phyloP scores from a whole-genome alignment of 1,140 invertebrate genomes.

The Lepidurus arcticus region DNA sequence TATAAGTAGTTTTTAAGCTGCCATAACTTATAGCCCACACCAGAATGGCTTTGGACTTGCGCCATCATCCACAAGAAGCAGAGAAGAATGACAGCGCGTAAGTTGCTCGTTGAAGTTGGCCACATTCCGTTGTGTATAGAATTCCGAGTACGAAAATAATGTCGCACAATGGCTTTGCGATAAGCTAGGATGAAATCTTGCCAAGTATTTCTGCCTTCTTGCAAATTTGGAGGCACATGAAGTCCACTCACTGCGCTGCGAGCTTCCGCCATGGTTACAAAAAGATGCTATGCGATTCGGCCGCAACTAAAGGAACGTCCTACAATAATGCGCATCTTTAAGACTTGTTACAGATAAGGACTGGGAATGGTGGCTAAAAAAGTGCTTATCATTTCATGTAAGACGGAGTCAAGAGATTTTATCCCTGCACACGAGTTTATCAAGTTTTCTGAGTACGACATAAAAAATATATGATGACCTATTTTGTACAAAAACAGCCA shows the following conservation, averaged over 20 bases:
- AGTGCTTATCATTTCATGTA: no score
- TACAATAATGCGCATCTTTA: background rate
- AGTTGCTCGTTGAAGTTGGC: conserved; percentile 49
- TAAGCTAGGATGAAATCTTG: conserved; percentile 42
- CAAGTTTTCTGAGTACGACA: no score
- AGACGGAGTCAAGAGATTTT: no score
- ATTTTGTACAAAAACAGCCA: no score
- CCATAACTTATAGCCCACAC: background rate
- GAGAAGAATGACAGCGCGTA: conserved; percentile 42
- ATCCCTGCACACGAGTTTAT: no score
- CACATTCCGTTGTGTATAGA: conserved; percentile 48
- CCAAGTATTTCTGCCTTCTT: conserved; percentile 43
- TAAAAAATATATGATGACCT: no score
- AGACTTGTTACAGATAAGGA: background rate
- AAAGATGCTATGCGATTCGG: background rate
- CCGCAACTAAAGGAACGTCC: background rate
- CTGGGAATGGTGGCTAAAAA: background rate
- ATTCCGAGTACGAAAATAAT: conserved; percentile 45
- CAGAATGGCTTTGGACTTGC: conserved; percentile 36
- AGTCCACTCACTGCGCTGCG: conserved; percentile 46
- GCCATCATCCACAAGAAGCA: conserved; percentile 41
- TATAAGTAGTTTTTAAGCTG: background rate
- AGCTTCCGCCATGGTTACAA: conserved; percentile 46
- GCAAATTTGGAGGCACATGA: conserved; percentile 43
- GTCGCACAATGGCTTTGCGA: conserved; percentile 40